Percentiles rank a stretch among this genome's conserved stretches.
These are phyloP conservation scores for Drosophila melanica DNA, from an alignment of 1,140 invertebrate species.

Conservation along the genomic window DNA sequence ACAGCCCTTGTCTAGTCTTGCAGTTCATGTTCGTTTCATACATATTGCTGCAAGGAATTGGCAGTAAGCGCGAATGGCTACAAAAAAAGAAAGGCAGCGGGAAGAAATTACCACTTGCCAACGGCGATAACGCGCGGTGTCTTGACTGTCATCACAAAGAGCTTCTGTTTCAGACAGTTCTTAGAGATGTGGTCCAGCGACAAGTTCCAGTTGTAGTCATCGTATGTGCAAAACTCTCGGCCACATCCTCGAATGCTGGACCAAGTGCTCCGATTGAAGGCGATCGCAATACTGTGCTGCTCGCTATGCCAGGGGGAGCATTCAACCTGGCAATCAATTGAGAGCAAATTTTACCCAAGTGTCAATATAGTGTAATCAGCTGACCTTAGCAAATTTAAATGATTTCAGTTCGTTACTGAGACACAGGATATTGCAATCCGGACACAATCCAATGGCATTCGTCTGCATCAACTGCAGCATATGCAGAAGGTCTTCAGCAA, in stretches of 20 bases:
- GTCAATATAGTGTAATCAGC: background rate
- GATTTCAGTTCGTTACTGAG: background rate
- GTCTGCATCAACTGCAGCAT: background rate
- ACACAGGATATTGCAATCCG: background rate
- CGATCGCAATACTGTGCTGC: conserved; percentile 66
- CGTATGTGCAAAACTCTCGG: conserved; percentile 96
- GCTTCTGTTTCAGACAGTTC: conserved; percentile 91
- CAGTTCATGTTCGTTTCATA: background rate
- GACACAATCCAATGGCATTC: background rate
- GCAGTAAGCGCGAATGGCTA: background rate
- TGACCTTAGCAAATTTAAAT: background rate
- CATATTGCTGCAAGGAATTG: no score
- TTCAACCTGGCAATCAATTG: background rate
- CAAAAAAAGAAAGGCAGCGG: background rate
- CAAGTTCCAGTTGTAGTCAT: conserved; percentile 99
- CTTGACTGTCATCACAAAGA: conserved; percentile 93
- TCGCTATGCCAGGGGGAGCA: background rate
- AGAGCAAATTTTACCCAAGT: background rate
- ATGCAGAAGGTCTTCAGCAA: conserved; percentile 6
- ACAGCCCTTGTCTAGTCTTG: background rate
- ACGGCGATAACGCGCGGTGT: conserved; percentile 98
- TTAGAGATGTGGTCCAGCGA: conserved; percentile 96
- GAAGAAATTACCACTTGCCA: conserved; percentile 93
- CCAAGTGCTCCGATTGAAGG: conserved; percentile 95
- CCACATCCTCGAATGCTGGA: conserved; percentile 92